These are phyloP conservation scores for Jacana jacana DNA, from an alignment of 2,113 vertebrate species.

Conservation along the genomic window DNA sequence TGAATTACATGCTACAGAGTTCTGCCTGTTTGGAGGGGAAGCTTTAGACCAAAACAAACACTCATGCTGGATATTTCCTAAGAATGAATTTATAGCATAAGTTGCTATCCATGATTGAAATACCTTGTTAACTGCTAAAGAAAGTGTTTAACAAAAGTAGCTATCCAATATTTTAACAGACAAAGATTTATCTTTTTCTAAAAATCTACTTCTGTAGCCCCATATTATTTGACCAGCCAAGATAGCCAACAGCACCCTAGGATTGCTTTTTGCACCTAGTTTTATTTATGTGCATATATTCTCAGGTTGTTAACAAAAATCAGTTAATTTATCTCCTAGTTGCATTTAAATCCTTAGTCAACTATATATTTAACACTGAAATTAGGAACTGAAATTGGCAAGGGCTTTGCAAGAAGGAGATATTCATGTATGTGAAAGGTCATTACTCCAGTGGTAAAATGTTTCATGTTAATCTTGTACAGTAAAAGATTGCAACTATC, in stretches of 20 bases:
- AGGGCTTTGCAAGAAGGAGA: not conserved
- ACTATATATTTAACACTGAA: not conserved
- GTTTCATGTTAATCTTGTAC: not conserved
- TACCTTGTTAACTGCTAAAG: not conserved
- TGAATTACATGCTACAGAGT: not conserved
- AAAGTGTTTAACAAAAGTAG: not conserved
- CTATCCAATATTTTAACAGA: not conserved
- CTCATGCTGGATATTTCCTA: not conserved
- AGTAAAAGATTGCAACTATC: not conserved
- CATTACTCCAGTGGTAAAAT: not conserved
- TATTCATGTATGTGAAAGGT: not conserved
- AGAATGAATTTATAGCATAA: not conserved
- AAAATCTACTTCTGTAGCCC: not conserved
- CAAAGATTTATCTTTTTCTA: not conserved
- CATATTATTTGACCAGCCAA: not conserved
- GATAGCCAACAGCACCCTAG: not conserved
- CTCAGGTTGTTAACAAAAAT: not conserved
- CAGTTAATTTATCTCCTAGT: not conserved
- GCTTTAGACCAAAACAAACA: not conserved
- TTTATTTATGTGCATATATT: not conserved
- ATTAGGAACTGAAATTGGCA: conserved; percentile 35
- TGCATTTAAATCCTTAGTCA: not conserved
- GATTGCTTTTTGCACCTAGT: not conserved
- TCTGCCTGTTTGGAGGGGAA: not conserved
- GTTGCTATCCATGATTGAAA: not conserved